Conservation (phyloP, 2,797 vertebrate genomes). For the Pempheris klunzingeri region DNA sequence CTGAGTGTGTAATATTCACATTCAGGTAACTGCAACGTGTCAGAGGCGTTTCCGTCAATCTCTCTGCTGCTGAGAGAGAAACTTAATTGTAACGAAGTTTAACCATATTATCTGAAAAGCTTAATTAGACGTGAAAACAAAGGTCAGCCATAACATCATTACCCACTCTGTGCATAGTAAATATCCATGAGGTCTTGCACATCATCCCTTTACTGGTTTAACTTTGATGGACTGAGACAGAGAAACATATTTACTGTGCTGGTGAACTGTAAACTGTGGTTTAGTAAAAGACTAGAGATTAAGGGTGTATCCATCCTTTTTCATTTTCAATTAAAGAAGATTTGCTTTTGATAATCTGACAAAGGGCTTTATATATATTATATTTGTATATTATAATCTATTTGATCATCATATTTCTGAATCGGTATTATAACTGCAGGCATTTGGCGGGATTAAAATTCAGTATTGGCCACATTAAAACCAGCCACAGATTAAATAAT, state of each 20-base stretch:
- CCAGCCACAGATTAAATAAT: not conserved
- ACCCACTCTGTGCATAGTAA: not conserved
- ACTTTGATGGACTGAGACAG: not conserved
- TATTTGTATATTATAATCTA: not conserved
- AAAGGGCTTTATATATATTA: too few species aligned
- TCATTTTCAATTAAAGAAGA: not conserved
- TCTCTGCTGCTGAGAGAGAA: not conserved
- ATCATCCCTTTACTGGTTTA: not conserved
- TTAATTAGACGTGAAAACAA: slow-evolving; percentile 30
- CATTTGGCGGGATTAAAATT: not conserved
- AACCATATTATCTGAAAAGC: slow-evolving; percentile 13
- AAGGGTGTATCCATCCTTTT: too few species aligned
- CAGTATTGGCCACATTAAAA: not conserved
- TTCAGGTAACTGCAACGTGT: not conserved
- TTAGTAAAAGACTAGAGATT: too few species aligned
- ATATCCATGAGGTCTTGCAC: not conserved
- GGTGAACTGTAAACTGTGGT: too few species aligned
- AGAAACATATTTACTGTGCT: not conserved
- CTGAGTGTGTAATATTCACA: not conserved
- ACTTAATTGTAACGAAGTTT: slow-evolving; percentile 13
- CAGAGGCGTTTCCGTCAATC: not conserved
- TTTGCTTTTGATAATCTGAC: not conserved
- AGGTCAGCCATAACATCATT: not conserved
- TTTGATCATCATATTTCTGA: not conserved
- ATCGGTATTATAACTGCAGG: not conserved